Percentiles rank a stretch among this genome's conserved stretches.
These are phyloP conservation scores for Setophaga coronata DNA, from an alignment of 2,113 vertebrate genomes.

Conservation along the genomic window DNA sequence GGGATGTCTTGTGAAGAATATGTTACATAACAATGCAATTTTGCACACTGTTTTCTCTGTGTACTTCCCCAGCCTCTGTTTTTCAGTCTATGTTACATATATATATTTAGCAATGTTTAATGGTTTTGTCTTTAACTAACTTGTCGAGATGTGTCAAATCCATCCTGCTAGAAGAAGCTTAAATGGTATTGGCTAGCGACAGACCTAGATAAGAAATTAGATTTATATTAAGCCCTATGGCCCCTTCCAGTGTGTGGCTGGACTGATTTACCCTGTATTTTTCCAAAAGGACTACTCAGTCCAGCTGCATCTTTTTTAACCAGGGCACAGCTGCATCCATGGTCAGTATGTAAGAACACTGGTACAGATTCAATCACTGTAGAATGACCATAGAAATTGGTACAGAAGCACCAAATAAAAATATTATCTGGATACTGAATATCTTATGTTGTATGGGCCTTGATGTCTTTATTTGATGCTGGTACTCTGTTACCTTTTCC, in stretches of 20 bases:
- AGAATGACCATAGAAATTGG: not conserved
- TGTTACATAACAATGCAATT: not conserved
- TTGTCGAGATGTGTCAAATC: not conserved
- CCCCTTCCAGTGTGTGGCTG: not conserved
- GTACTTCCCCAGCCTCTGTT: not conserved
- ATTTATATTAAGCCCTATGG: not conserved
- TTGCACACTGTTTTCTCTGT: not conserved
- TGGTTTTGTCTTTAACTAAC: not conserved
- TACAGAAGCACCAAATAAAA: not conserved
- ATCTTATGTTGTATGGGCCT: not conserved
- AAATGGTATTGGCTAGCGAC: not conserved
- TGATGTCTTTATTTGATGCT: not conserved
- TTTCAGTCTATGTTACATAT: not conserved
- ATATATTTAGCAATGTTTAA: not conserved
- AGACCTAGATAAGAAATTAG: not conserved
- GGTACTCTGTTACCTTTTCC: not conserved
- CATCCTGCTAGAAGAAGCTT: not conserved
- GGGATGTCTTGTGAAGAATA: not conserved
- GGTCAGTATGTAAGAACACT: not conserved
- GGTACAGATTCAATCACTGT: not conserved
- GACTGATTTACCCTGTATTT: not conserved
- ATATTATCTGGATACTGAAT: not conserved
- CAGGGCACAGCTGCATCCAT: not conserved
- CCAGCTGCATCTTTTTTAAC: not conserved
- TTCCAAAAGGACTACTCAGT: not conserved